Percentiles rank a stretch among this genome's conserved stretches.
Evolutionary conservation across 2,888 invertebrate genomes (phyloP).

Genomic region (Pseudoips prasinana): DNA sequence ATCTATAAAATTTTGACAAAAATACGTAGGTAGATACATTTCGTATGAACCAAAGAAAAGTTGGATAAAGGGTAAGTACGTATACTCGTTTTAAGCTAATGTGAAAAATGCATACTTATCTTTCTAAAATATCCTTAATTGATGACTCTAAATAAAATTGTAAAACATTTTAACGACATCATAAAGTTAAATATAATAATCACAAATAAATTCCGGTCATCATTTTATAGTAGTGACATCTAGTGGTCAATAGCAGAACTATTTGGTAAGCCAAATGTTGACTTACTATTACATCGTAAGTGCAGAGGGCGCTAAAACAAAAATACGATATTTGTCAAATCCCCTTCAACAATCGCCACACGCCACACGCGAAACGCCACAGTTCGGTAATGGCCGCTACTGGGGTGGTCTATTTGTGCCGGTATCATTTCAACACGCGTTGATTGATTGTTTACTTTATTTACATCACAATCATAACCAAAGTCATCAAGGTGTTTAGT

Average conservation of each 20-base stretch:
- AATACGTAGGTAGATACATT: too few relatives aligned
- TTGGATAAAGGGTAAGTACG: too few relatives aligned
- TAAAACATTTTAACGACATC: too few relatives aligned
- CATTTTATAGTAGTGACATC: too few relatives aligned
- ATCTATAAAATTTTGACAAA: too few relatives aligned
- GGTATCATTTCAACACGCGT: constrained; percentile 44
- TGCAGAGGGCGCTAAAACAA: constrained; percentile 32
- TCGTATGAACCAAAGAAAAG: too few relatives aligned
- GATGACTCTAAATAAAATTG: too few relatives aligned
- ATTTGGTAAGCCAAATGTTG: fast-evolving
- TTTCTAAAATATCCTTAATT: too few relatives aligned
- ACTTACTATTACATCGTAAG: not conserved
- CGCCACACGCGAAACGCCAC: constrained; percentile 38
- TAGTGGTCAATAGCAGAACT: constrained; percentile 1
- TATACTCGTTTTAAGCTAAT: too few relatives aligned
- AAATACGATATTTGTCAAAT: constrained; percentile 37
- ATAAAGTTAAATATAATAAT: too few relatives aligned
- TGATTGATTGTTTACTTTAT: constrained; percentile 77
- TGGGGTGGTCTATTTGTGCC: constrained; percentile 59
- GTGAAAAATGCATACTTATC: too few relatives aligned
- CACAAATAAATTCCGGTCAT: too few relatives aligned
- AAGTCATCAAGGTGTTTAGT: constrained; percentile 53
- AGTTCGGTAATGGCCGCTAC: constrained; percentile 80
- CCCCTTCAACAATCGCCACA: constrained; percentile 16
- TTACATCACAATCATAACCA: constrained; percentile 60